Percentiles rank a stretch among this genome's conserved stretches.
Conservation (phyloP, 2,113 vertebrate species). For the Phycodurus eques region DNA sequence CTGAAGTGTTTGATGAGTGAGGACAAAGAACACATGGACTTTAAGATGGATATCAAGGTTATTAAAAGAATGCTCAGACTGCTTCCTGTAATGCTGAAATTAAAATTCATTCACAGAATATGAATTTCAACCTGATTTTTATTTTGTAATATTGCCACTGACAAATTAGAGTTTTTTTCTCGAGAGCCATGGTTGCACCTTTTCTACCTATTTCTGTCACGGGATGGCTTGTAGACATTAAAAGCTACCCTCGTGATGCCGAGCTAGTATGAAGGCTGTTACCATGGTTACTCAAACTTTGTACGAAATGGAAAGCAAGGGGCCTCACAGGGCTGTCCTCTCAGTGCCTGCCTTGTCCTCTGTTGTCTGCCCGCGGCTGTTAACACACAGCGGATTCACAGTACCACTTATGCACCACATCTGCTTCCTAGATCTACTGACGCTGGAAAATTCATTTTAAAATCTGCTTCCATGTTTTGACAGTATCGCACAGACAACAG, state of each 20-base stretch:
- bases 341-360: conserved; percentile 79
- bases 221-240: background rate
- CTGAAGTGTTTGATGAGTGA: background rate
- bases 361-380: conserved; percentile 46
- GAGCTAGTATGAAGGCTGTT: conserved; percentile 34
- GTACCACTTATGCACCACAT: conserved; percentile 20
- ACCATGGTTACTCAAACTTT: conserved; percentile 61
- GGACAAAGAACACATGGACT: background rate
- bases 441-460: background rate
- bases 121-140: conserved; percentile 7
- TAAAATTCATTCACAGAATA: conserved; percentile 28
- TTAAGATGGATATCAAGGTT: background rate
- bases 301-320: conserved; percentile 35
- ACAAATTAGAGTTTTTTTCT: background rate
- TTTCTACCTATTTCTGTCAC: conserved; percentile 5
- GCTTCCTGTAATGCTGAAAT: conserved; percentile 34
- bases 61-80: background rate
- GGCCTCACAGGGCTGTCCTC: conserved; percentile 94
- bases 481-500: background rate
- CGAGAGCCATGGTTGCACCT: conserved; percentile 51
- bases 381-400: conserved; percentile 64
- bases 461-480: background rate
- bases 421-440: background rate
- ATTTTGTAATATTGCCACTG: background rate
- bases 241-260: conserved; percentile 5